phyloP scores from a whole-genome alignment of 1,140 invertebrate species.

The Drosophila lacertosa region DNA sequence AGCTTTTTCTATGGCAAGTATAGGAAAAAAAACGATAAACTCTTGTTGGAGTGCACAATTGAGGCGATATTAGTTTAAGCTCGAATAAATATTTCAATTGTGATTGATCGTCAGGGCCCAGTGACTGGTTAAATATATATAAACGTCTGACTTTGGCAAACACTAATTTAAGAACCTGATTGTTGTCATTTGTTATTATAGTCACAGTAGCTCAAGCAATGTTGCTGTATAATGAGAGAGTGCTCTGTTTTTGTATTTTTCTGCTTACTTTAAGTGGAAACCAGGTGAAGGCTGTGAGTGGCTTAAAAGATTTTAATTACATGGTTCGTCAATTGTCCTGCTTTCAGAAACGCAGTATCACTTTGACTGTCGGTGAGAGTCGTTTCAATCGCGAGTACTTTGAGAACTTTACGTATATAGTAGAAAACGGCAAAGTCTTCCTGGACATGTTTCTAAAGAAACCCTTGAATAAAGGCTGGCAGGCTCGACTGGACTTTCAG shows the following conservation, averaged over 20 bases:
- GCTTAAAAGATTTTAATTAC: background rate
- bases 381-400: conserved; percentile 53
- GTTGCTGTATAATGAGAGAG: background rate
- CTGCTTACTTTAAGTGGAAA: background rate
- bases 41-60: conserved; percentile 45
- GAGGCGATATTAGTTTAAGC: conserved; percentile 29
- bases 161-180: background rate
- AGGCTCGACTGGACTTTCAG: conserved; percentile 54
- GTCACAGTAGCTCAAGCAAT: background rate
- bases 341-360: conserved; percentile 41
- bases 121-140: background rate
- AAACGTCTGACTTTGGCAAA: background rate
- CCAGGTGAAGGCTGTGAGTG: conserved; percentile 39
- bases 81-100: background rate
- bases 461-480: conserved; percentile 42
- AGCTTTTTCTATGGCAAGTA: conserved; percentile 55
- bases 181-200: background rate
- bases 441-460: conserved; percentile 52
- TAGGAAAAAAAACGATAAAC: conserved; percentile 18
- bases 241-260: background rate
- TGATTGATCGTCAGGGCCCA: conserved; percentile 12
- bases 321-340: background rate
- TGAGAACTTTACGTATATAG: conserved; percentile 49
- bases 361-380: conserved; percentile 46
- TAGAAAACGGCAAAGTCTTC: conserved; percentile 41